Percentiles rank a stretch among this genome's conserved stretches.
Conservation (phyloP, 2,888 invertebrate genomes). For the Spatulosminthurus flaviceps region DNA sequence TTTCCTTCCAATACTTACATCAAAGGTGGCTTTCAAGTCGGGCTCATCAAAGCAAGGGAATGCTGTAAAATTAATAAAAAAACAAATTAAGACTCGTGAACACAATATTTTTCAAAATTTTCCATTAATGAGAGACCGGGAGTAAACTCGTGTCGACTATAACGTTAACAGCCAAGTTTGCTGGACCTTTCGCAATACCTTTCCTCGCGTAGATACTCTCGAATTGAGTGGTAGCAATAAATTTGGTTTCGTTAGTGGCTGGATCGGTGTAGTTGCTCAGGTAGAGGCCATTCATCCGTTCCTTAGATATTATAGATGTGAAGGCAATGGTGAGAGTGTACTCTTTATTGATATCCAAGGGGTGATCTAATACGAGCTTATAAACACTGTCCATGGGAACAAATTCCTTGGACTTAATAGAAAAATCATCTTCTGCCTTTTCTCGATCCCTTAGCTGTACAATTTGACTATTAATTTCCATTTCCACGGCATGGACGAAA, state of each 20-base stretch:
- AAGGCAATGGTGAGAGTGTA: conserved; percentile 56
- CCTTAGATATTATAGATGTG: conserved; percentile 50
- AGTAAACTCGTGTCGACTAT: no score
- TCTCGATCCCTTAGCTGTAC: not conserved
- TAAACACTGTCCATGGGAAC: conserved; percentile 48
- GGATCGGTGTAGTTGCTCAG: conserved; percentile 55
- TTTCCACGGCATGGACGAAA: conserved; percentile 31
- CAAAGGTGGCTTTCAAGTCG: conserved; percentile 55
- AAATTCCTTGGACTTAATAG: not conserved
- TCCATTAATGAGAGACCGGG: no score
- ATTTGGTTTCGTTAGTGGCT: conserved; percentile 28
- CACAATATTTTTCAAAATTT: no score
- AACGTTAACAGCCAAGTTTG: not conserved
- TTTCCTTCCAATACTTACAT: conserved; percentile 56
- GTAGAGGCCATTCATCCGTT: conserved; percentile 58
- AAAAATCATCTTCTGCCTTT: not conserved
- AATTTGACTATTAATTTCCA: conserved; percentile 5
- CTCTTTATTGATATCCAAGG: conserved; percentile 52
- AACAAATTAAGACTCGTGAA: no score
- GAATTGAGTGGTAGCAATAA: conserved; percentile 43
- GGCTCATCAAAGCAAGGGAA: conserved; percentile 62
- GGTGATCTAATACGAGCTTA: conserved; percentile 48
- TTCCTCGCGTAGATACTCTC: conserved; percentile 40
- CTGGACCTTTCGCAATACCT: conserved; percentile 12
- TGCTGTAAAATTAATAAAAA: conserved; percentile 29